phyloP scores from a whole-genome alignment of 2,797 vertebrate species.

The Lindbergichthys nudifrons region DNA sequence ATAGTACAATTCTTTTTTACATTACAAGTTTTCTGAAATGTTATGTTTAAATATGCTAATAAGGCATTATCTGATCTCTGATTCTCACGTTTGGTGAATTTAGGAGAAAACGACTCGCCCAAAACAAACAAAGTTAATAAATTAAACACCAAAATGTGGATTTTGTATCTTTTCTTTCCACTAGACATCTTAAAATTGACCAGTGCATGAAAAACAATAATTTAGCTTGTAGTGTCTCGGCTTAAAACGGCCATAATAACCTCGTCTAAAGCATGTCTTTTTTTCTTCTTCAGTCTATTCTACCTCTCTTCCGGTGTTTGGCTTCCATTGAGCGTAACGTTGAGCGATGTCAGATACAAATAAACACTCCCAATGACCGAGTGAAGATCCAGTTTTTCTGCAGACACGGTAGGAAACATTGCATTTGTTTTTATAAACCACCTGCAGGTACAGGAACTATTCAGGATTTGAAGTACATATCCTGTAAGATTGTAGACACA shows the following conservation, averaged over 20 bases:
- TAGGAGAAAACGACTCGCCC: too few species aligned
- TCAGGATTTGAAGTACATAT: background rate
- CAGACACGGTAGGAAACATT: conserved; percentile 88
- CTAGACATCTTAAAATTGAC: too few species aligned
- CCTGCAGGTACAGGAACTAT: background rate
- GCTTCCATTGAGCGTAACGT: conserved; percentile 90
- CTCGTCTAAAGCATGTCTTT: background rate
- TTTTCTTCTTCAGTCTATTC: conserved; percentile 83
- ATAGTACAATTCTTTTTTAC: too few species aligned
- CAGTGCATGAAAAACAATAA: too few species aligned
- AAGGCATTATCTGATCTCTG: too few species aligned
- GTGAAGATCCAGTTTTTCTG: conserved; percentile 91
- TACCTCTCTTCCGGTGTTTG: conserved; percentile 90
- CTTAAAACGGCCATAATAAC: background rate
- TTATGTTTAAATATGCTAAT: too few species aligned
- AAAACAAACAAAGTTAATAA: too few species aligned
- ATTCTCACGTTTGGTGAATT: too few species aligned
- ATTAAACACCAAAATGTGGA: too few species aligned
- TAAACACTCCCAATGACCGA: conserved; percentile 68
- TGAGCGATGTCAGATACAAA: conserved; percentile 89
- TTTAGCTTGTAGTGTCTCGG: too few species aligned
- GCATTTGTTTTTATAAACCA: background rate
- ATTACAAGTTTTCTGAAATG: too few species aligned
- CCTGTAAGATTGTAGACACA: background rate
- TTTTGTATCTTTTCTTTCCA: too few species aligned